Percentiles rank a stretch among this genome's conserved stretches.
phyloP scores from a whole-genome alignment of 1,140 invertebrate species.

The Tribolium castaneum region DNA sequence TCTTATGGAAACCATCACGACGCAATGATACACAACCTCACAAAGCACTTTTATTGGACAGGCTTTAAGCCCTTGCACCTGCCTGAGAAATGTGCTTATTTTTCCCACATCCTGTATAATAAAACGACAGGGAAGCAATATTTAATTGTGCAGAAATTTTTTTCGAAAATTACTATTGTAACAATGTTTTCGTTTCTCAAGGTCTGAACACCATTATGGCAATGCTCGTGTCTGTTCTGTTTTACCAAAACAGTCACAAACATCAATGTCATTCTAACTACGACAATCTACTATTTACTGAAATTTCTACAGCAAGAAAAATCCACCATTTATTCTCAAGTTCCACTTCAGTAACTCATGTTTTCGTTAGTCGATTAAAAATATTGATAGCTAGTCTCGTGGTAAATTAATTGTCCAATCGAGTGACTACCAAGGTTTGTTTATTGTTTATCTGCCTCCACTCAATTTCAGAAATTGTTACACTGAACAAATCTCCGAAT shows the following conservation, averaged over 20 bases:
- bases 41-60: not conserved
- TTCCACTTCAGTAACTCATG: not conserved
- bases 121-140: not conserved
- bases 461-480: not conserved
- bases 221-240: not conserved
- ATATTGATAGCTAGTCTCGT: not conserved
- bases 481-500: not conserved
- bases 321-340: not conserved
- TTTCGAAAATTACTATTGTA: not conserved
- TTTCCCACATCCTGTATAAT: conserved; percentile 7
- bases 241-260: no score
- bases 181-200: not conserved
- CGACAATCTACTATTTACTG: not conserved
- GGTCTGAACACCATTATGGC: not conserved
- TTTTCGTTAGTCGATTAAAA: not conserved
- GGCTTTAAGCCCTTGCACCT: conserved; percentile 21
- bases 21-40: not conserved
- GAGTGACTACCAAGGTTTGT: not conserved
- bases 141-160: not conserved
- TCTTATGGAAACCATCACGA: not conserved
- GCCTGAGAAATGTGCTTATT: not conserved
- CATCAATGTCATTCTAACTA: not conserved
- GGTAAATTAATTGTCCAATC: not conserved
- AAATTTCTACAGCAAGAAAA: not conserved
- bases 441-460: not conserved